Evolutionary conservation across 2,888 invertebrate genomes (phyloP).

Genomic region (Harpalus rufipes): DNA sequence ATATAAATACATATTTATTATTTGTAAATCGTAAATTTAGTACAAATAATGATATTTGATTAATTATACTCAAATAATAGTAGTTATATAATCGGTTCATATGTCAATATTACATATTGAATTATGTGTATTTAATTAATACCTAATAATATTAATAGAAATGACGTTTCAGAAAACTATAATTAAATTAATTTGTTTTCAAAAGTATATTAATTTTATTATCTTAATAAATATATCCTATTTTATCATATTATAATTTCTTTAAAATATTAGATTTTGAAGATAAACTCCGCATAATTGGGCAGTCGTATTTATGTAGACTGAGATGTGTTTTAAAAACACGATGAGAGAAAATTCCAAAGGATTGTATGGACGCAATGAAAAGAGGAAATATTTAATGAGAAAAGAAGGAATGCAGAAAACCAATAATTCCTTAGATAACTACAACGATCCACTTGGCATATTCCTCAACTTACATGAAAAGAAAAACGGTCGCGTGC

Average conservation of each 20-base stretch:
- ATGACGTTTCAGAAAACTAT: too few relatives aligned
- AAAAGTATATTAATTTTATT: too few relatives aligned
- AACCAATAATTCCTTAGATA: conserved; percentile 15
- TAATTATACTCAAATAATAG: too few relatives aligned
- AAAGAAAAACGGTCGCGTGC: background rate
- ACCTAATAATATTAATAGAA: too few relatives aligned
- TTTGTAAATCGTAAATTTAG: too few relatives aligned
- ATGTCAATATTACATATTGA: too few relatives aligned
- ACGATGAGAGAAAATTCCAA: background rate
- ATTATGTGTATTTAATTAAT: too few relatives aligned
- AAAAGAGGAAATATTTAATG: conserved; percentile 18
- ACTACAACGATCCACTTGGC: background rate
- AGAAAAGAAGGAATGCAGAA: conserved; percentile 6
- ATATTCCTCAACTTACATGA: background rate
- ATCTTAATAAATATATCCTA: background rate
- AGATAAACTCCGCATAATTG: background rate
- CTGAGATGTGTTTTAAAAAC: background rate
- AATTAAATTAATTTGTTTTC: too few relatives aligned
- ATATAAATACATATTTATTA: too few relatives aligned
- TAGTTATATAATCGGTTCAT: too few relatives aligned
- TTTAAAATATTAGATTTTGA: background rate
- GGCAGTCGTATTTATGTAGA: background rate
- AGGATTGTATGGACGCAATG: background rate
- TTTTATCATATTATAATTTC: background rate
- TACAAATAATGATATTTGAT: too few relatives aligned